Base-by-base conservation (phyloP, 2,113 vertebrate species). In the Myiagra hebetior region DNA sequence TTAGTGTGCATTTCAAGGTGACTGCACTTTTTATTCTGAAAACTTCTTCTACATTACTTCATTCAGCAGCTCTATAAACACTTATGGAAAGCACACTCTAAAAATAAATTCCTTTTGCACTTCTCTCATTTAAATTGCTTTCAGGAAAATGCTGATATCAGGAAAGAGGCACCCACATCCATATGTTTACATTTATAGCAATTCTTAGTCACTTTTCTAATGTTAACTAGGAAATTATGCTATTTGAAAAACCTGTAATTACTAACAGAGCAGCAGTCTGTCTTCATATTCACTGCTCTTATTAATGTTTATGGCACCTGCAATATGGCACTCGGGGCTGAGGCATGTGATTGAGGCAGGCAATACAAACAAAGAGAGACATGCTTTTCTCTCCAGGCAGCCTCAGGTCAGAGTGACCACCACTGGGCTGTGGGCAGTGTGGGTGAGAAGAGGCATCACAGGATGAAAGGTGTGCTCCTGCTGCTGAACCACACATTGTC, bases 111-210 rank as follows among this genome's bases (percentile, higher is more conserved):
- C 56, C 76, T 91, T 91, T 78, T 91, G 60, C 85, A 65, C 77
- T 97, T 87, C 53, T 88, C 33, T 93, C 74, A 69, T 93, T 96
- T 89, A 95, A 94, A 87, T 68, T 82, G 87, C 93, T 95, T 92
- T 93, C 84, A 95, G 63, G 49, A 93, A 97, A 96, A 91, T 50
- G 89, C 91, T 96, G 91, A 94, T 96, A 93, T 93, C 78, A 91
- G 62, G 87, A 94, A 73, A 94, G 81, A 95, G 78, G 81, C 93
- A 89, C 89, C 81, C 95, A 95, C 94, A 87, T 91, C 91, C 95
- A 91, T 95, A 94, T 96, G 95, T 94, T 95, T 96, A 96, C 72
- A 95, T 91, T 95, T 83, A 77, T 59, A 88, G 70, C 78, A 90
- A 86, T 95, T 93, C 67, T 87, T 67, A 83, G 72, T 74, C 85